Conservation (phyloP, 2,888 invertebrate species). For the Caenorhabditis japonica region DNA sequence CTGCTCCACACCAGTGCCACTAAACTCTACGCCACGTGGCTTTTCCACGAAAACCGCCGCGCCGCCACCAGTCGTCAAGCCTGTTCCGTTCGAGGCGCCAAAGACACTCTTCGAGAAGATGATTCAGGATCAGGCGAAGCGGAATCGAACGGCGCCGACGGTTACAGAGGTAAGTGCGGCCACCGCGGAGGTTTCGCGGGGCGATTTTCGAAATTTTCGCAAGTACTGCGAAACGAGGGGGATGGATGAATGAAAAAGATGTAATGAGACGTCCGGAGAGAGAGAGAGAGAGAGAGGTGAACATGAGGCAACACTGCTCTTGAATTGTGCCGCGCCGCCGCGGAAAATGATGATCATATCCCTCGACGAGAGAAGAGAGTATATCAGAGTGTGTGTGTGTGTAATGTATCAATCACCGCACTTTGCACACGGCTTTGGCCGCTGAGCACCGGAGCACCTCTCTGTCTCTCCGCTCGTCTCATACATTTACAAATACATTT, state of each 20-base stretch:
- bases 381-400: conserved; percentile 45
- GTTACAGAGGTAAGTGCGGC: conserved; percentile 26
- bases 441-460: conserved; percentile 15
- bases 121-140: conserved; percentile 52
- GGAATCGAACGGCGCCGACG: conserved; percentile 17
- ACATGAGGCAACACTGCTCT: too few relatives aligned
- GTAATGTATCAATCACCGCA: conserved; percentile 57
- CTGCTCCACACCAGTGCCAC: conserved; percentile 19
- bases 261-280: conserved; percentile 17
- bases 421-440: conserved; percentile 14
- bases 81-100: conserved; percentile 73
- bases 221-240: conserved; percentile 4
- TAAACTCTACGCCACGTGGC: conserved; percentile 45
- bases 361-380: too few relatives aligned
- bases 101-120: conserved; percentile 73
- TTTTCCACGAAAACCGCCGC: conserved; percentile 33
- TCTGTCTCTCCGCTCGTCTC: conserved; percentile 36
- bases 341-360: conserved; percentile 22
- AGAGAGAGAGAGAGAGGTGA: conserved; percentile 11
- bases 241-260: conserved; percentile 23
- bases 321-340: conserved; percentile 12
- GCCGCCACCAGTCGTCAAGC: conserved; percentile 49
- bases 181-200: too few relatives aligned
- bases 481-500: conserved; percentile 32
- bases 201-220: conserved; percentile 8